Base-by-base conservation (phyloP, 2,113 vertebrate species). In the Hippopotamus amphibius region DNA sequence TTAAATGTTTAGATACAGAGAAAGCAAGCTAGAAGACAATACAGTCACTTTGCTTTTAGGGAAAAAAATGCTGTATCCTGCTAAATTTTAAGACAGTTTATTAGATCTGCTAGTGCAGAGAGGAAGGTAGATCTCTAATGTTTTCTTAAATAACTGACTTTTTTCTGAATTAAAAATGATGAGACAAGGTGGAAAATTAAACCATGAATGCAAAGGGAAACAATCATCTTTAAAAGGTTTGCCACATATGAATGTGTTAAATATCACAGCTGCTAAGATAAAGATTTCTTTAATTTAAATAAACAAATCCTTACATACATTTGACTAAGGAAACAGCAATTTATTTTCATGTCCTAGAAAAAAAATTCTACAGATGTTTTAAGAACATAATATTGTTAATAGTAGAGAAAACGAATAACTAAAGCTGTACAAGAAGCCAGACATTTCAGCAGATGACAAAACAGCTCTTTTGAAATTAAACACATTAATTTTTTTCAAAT, bases 351-450 rank as follows among this genome's bases (percentile, higher is more conserved):
- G 33, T 63, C n/a, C 37, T 91, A 85, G 55, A 21, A 95, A 88
- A 93, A 7, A 91, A 88, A 94, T 81, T 50, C 41, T 59, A 96
- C 61, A 93, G 16, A 26, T 93, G 22, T 83, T 95, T 94, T 80
- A 48, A 68, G 90, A 94, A 88, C 22, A 81, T 95, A 48, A 66
- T 24, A 24, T 59, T 93, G 33, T 68, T 83, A 77, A 79, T 53
- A 90, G 82, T 46, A 93, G 41, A 88, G 63, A 93, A 90, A 93
- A 80, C 19, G 43, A 82, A 30, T 79, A 30, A 57, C 37, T 72
- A 82, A 95, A 65, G n/a, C 55, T 95, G 24, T 86, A 43, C 7
- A 95, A 76, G 53, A 91, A 90, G 63, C 46, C 50, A 80, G 55
- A 46, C 33, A 74, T 83, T 33, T 93, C 11, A 4, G 48, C 12